Conservation (phyloP, 2,113 vertebrate genomes). For the Sander vitreus region DNA sequence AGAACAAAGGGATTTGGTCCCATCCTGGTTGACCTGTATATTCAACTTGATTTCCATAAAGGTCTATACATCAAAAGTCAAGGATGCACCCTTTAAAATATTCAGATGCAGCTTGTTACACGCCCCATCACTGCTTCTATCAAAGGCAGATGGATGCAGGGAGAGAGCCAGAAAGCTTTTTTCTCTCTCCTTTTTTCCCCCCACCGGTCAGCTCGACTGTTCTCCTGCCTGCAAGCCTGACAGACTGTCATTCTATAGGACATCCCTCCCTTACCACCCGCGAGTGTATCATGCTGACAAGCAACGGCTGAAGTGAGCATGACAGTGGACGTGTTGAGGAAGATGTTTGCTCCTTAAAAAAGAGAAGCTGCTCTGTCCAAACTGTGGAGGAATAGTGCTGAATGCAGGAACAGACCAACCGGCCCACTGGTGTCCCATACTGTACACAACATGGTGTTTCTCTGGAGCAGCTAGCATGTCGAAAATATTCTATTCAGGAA, state of each 20-base stretch:
- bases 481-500: conserved; percentile 38
- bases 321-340: conserved; percentile 66
- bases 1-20: conserved; percentile 89
- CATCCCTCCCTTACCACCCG: conserved; percentile 66
- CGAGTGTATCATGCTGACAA: conserved; percentile 70
- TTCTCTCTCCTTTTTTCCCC: background rate
- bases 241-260: conserved; percentile 64
- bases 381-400: conserved; percentile 49
- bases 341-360: conserved; percentile 61
- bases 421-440: conserved; percentile 13
- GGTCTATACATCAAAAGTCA: conserved; percentile 94
- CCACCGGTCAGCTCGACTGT: conserved; percentile 68
- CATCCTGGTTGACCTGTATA: conserved; percentile 88
- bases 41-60: conserved; percentile 94
- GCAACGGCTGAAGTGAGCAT: conserved; percentile 70
- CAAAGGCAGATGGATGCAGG: conserved; percentile 86
- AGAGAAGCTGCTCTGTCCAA: conserved; percentile 35
- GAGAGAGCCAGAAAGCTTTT: conserved; percentile 53
- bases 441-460: conserved; percentile 20
- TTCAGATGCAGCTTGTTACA: conserved; percentile 93
- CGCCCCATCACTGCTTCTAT: conserved; percentile 90
- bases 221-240: conserved; percentile 63
- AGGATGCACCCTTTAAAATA: conserved; percentile 96
- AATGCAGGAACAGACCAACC: conserved; percentile 27
- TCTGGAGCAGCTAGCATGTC: conserved; percentile 32